Percentiles rank a stretch among this genome's conserved stretches.
Evolutionary conservation across 2,888 invertebrate genomes (phyloP).

Genomic region (Epiblema foenella): DNA sequence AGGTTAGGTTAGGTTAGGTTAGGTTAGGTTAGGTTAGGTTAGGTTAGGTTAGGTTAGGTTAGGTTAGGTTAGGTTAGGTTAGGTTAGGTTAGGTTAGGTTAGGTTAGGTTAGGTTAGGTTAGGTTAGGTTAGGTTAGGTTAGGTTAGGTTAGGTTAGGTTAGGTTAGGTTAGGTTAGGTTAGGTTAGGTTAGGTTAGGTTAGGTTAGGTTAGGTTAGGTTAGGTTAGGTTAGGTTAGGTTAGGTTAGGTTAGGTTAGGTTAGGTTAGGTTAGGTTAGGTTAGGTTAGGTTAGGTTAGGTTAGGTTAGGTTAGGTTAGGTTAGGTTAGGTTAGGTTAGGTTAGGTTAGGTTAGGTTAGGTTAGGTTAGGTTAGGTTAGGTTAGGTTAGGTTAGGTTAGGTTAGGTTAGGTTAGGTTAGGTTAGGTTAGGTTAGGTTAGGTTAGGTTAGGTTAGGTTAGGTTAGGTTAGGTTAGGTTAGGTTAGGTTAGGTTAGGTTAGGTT

Average conservation of each 20-base stretch:
- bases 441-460: slow-evolving; percentile 42
- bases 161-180: slow-evolving; percentile 33
- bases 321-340: slow-evolving; percentile 45
- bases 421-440: slow-evolving; percentile 39
- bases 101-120: slow-evolving; percentile 45
- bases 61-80: slow-evolving; percentile 45
- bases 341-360: slow-evolving; percentile 43
- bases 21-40: slow-evolving; percentile 43
- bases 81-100: slow-evolving; percentile 45
- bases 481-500: slow-evolving; percentile 44
- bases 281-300: slow-evolving; percentile 44
- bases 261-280: slow-evolving; percentile 45
- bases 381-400: slow-evolving; percentile 43
- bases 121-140: slow-evolving; percentile 43
- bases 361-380: slow-evolving; percentile 43
- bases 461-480: slow-evolving; percentile 43
- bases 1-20: slow-evolving; percentile 43
- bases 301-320: slow-evolving; percentile 44
- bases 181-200: slow-evolving; percentile 41
- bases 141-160: slow-evolving; percentile 43
- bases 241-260: slow-evolving; percentile 45
- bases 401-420: slow-evolving; percentile 41
- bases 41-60: slow-evolving; percentile 45
- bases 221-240: slow-evolving; percentile 45
- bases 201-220: slow-evolving; percentile 44